A percentile compares a stretch with the other conserved stretches of the same genome.
These are phyloP conservation scores for Apodemus agrarius DNA, from an alignment of 2,797 vertebrate genomes.

Conservation along the genomic window DNA sequence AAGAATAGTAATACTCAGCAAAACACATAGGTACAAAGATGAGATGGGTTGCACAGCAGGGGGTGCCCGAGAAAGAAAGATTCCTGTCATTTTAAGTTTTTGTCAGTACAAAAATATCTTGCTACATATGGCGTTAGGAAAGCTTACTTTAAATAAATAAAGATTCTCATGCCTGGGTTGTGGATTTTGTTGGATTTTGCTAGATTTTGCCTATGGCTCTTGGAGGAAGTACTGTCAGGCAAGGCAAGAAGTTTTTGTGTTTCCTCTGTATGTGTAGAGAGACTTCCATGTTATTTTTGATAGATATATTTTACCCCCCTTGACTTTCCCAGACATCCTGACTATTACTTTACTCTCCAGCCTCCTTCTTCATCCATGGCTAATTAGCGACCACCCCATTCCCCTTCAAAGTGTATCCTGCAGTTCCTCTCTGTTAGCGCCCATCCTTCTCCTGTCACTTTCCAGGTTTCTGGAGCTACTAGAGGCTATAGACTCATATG, in stretches of 20 bases:
- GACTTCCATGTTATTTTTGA: neutral
- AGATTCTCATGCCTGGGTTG: neutral
- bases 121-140: neutral
- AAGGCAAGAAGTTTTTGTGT: neutral
- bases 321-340: neutral
- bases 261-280: neutral
- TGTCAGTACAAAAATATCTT: neutral
- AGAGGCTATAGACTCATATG: too few relatives aligned
- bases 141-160: neutral
- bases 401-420: neutral
- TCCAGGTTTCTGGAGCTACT: neutral
- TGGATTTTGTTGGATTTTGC: neutral
- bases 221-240: neutral
- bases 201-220: neutral
- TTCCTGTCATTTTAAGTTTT: constrained; percentile 26
- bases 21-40: constrained; percentile 6
- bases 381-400: neutral
- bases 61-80: neutral
- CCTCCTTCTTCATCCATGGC: neutral
- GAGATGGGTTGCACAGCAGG: neutral
- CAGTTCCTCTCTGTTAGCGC: neutral
- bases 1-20: neutral
- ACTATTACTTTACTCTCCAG: neutral
- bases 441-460: neutral
- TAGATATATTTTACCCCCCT: too few relatives aligned